Evolutionary conservation across 2,797 vertebrate species (phyloP), one percentile per base, ranked within the genome.

Genomic region (Falco cherrug): DNA sequence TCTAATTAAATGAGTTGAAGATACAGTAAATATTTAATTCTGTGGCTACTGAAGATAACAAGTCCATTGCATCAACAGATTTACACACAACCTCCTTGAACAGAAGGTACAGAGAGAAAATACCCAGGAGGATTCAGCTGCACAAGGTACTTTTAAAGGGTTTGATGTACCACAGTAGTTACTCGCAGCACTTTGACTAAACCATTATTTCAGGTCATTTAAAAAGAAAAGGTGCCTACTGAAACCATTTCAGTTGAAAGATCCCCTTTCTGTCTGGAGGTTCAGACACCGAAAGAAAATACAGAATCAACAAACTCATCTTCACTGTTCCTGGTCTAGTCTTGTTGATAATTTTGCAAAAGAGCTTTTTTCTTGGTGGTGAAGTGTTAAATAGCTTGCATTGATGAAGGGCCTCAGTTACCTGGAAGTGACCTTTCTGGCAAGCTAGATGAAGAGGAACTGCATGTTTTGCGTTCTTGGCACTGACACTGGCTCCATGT

Each of bases 381-480:
- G 37, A 41, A 28, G 18, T 5, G 54, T 5, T 50, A 7, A 84
- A 8, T 9, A 75, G 57, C 12, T 24, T 70, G 45, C n/a, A 57
- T 13, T 9, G 16, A 35, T 8, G 33, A 53, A 39, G 57, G 54
- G 61, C 80, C n/a, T 19, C 18, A 24, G 45, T 50, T 93, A 99
- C 99, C 99, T 99, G 98, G 21, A 98, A 56, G 94, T 99, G 99
- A 48, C 98, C 99, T 95, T 98, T 98, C 97, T 99, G 99, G 97
- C 98, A 98, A 97, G 99, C 99, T 70, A 99, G 98, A 96, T 99
- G 99, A 10, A 99, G 99, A 0, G 99, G 98, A 1, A 98, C 98
- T 10, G 99, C 98, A 3, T 97, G 98, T 84, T 98, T 98, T 21
- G 92, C 67, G 28, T 98, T 98, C 94, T 96, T 98, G 59, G 98